Evolutionary conservation across 23 tunicate genomes (phyloP).

Genomic region (Clavelina lepadiformis): DNA sequence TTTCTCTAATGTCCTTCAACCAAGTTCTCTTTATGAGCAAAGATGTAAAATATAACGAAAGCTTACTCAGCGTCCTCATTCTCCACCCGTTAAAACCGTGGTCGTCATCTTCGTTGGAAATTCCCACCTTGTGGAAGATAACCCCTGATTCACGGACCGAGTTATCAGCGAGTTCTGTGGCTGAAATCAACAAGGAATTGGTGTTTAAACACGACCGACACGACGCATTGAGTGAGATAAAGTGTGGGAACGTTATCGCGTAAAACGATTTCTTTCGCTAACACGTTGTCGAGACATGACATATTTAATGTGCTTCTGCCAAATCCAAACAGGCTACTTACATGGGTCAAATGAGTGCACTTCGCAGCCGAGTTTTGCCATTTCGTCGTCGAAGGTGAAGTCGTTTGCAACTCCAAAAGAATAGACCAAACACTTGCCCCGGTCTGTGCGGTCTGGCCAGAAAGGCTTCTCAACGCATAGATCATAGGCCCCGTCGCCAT

Average conservation of each 20-base stretch:
- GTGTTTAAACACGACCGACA: too few relatives aligned
- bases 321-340: slow-evolving; percentile 8
- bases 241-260: too few relatives aligned
- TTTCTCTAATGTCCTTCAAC: too few relatives aligned
- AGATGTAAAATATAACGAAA: too few relatives aligned
- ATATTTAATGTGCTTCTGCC: not conserved
- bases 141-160: slow-evolving; percentile 47
- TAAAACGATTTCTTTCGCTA: not conserved
- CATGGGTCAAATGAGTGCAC: slow-evolving; percentile 66
- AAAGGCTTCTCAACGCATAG: slow-evolving; percentile 20
- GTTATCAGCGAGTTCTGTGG: slow-evolving; percentile 18
- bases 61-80: slow-evolving; percentile 51
- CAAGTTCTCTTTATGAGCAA: too few relatives aligned
- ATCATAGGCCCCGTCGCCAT: slow-evolving; percentile 34
- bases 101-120: slow-evolving; percentile 28
- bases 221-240: too few relatives aligned
- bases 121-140: slow-evolving; percentile 44
- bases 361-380: slow-evolving; percentile 53
- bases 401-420: slow-evolving; percentile 52
- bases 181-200: too few relatives aligned
- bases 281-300: not conserved
- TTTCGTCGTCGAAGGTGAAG: slow-evolving; percentile 54
- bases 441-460: slow-evolving; percentile 23
- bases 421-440: slow-evolving; percentile 34
- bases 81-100: slow-evolving; percentile 37